Evolutionary conservation across 2,797 vertebrate species (phyloP).

Genomic region (Macropodus opercularis): DNA sequence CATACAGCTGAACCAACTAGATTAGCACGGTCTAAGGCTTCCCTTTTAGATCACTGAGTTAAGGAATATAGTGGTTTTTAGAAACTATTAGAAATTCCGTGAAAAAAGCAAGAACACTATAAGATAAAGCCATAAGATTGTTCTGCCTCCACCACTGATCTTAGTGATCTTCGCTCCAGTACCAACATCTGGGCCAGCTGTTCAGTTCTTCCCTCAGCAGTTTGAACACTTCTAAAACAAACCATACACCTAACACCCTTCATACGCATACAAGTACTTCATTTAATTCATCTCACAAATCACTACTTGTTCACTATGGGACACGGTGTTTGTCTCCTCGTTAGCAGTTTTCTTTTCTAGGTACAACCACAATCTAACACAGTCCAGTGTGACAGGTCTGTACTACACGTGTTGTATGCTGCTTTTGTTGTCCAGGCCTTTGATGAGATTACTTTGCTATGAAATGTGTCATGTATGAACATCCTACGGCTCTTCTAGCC

Average conservation of each 20-base stretch:
- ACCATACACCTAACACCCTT: neutral
- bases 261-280: neutral
- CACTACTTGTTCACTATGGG: neutral
- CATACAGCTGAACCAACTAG: too few relatives aligned
- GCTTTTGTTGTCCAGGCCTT: neutral
- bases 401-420: neutral
- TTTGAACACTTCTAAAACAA: slow-evolving; percentile 10
- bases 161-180: neutral
- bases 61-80: too few relatives aligned
- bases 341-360: neutral
- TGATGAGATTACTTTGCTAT: neutral
- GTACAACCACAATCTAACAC: neutral
- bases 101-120: too few relatives aligned
- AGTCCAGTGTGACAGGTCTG: neutral
- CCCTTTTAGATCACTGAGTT: too few relatives aligned
- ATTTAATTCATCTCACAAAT: neutral
- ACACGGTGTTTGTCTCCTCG: neutral
- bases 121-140: too few relatives aligned
- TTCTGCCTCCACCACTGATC: too few relatives aligned
- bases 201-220: neutral
- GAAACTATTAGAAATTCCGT: too few relatives aligned
- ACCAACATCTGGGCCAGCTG: neutral
- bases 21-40: too few relatives aligned
- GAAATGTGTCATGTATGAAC: neutral
- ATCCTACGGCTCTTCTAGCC: neutral